phyloP scores from a whole-genome alignment of 2,113 vertebrate species.

The Polypterus bichir region DNA sequence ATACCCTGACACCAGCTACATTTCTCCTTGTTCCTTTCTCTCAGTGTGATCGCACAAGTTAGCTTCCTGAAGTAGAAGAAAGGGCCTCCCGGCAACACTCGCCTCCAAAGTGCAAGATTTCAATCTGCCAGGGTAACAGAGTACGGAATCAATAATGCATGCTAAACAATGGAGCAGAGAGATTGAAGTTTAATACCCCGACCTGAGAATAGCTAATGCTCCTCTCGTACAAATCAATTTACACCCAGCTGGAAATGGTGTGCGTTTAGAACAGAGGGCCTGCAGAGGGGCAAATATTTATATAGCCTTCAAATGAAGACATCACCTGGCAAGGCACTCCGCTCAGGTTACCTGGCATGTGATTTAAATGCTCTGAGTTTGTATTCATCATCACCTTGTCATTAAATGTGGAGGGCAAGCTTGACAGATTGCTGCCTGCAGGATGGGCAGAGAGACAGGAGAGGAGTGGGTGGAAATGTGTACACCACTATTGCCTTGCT shows the following conservation, averaged over 20 bases:
- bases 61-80: constrained; percentile 41
- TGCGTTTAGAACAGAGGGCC: constrained; percentile 26
- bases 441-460: constrained; percentile 1
- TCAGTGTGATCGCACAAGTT: constrained; percentile 27
- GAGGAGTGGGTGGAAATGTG: neutral
- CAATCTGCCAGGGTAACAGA: constrained; percentile 42
- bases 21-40: neutral
- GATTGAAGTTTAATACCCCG: constrained; percentile 60
- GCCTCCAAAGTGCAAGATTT: constrained; percentile 48
- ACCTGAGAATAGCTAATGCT: constrained; percentile 52
- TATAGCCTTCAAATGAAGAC: constrained; percentile 22
- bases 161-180: constrained; percentile 50
- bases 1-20: neutral
- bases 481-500: too few species aligned
- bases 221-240: constrained; percentile 50
- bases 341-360: too few species aligned
- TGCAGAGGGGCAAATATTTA: constrained; percentile 24
- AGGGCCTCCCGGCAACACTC: constrained; percentile 21
- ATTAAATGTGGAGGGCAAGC: neutral
- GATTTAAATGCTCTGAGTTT: neutral
- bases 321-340: neutral
- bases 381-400: constrained; percentile 7
- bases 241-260: constrained; percentile 25
- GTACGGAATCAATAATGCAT: constrained; percentile 62
- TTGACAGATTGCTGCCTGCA: constrained; percentile 15